A percentile compares a stretch with the other conserved stretches of the same genome.
Evolutionary conservation across 2,797 vertebrate species (phyloP).

Genomic region (Ptychobarbus kaznakovi): DNA sequence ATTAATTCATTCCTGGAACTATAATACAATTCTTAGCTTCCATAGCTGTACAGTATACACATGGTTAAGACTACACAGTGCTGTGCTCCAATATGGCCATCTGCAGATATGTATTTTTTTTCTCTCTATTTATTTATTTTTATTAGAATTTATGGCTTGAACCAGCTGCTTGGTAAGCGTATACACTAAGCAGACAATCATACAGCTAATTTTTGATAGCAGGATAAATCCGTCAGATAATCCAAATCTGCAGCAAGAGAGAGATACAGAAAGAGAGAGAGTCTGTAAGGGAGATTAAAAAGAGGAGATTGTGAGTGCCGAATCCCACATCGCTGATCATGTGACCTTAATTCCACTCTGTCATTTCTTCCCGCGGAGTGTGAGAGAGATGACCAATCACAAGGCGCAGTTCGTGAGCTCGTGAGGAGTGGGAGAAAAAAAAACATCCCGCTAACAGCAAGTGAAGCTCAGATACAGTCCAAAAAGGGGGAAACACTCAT

Average conservation of each 20-base stretch:
- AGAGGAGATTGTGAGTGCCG: constrained; percentile 60
- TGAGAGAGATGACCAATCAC: constrained; percentile 71
- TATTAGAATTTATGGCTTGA: constrained; percentile 36
- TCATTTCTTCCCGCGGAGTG: constrained; percentile 64
- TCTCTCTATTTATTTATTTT: constrained; percentile 36
- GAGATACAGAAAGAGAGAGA: neutral
- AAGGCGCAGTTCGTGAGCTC: constrained; percentile 65
- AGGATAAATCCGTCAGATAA: constrained; percentile 38
- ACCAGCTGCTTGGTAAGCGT: constrained; percentile 32
- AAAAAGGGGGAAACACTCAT: constrained; percentile 22
- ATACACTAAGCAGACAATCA: constrained; percentile 43
- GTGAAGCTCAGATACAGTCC: constrained; percentile 9
- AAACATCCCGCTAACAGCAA: constrained; percentile 40
- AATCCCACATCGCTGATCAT: constrained; percentile 65
- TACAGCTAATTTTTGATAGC: constrained; percentile 51
- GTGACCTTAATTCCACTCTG: constrained; percentile 61
- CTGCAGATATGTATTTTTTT: constrained; percentile 16
- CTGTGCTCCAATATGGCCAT: constrained; percentile 21
- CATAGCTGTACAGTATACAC: neutral
- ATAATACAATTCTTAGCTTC: neutral
- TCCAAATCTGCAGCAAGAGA: constrained; percentile 30
- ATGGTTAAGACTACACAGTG: neutral
- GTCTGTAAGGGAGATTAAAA: constrained; percentile 39
- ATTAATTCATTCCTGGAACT: neutral
- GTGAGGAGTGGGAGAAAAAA: constrained; percentile 67